Conservation (phyloP, 2,113 vertebrate species). For the Chamaetylas fuelleborni region DNA sequence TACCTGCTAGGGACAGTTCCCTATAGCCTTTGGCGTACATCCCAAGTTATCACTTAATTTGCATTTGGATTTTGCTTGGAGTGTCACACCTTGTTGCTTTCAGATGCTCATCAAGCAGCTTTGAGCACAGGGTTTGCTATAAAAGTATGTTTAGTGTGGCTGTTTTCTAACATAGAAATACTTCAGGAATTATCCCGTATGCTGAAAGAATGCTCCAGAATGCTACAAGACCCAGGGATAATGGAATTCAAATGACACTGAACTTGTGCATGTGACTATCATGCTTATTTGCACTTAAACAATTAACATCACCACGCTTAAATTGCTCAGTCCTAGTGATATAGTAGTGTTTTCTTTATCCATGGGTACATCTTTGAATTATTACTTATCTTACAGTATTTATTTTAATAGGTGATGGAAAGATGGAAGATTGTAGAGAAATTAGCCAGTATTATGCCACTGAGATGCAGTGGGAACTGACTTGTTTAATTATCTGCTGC, state of each 20-base stretch:
- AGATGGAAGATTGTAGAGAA: not conserved
- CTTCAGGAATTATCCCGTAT: not conserved
- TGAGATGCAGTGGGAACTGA: not conserved
- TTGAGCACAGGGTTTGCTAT: not conserved
- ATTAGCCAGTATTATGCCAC: rapidly evolving
- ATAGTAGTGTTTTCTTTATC: not conserved
- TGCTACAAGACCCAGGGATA: not conserved
- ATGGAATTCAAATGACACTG: not conserved
- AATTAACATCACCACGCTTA: not conserved
- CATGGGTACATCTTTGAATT: not conserved
- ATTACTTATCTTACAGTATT: not conserved
- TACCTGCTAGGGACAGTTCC: not conserved
- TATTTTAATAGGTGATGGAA: not conserved
- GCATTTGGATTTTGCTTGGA: not conserved
- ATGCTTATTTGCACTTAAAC: not conserved
- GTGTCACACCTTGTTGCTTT: not conserved
- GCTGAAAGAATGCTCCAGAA: not conserved
- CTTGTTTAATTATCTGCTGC: not conserved
- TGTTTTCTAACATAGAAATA: not conserved
- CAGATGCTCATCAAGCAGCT: not conserved
- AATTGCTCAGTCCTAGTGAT: not conserved
- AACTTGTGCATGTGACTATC: rapidly evolving
- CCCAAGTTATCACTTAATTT: not conserved
- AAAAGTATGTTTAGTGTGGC: not conserved
- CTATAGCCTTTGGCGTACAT: not conserved